phyloP scores from a whole-genome alignment of 2,113 vertebrate species.

The Hippocampus barbouri region DNA sequence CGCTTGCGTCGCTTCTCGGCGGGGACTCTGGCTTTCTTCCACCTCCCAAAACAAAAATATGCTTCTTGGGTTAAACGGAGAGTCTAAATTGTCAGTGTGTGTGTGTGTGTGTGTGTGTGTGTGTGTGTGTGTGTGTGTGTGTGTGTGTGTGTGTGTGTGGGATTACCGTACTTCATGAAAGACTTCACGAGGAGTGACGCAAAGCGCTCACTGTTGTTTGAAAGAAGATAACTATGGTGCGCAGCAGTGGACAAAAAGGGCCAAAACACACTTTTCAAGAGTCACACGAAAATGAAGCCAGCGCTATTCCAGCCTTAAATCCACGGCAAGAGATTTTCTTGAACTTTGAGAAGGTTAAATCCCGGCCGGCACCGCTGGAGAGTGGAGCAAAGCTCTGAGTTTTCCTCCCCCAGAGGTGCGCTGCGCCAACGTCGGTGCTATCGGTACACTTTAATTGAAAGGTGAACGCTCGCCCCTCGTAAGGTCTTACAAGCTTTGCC shows the following conservation, averaged over 20 bases:
- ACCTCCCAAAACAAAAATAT: no score
- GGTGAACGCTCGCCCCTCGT: slow-evolving; percentile 26
- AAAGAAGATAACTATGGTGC: neutral
- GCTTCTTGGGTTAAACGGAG: no score
- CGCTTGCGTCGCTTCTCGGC: no score
- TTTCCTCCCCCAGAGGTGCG: slow-evolving; percentile 7
- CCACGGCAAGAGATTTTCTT: slow-evolving; percentile 52
- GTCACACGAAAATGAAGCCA: slow-evolving; percentile 46
- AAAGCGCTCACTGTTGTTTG: no score
- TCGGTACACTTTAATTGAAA: slow-evolving; percentile 27
- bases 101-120: no score
- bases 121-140: no score
- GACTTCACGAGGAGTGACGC: no score
- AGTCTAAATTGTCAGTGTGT: no score
- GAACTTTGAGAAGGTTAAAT: slow-evolving; percentile 51
- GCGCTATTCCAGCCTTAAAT: slow-evolving; percentile 51
- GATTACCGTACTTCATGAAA: no score
- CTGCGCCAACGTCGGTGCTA: slow-evolving; percentile 28
- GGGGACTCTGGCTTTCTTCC: no score
- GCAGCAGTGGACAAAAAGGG: neutral
- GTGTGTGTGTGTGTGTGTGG: no score
- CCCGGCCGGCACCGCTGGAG: slow-evolving; percentile 14
- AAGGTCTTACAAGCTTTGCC: slow-evolving; percentile 36
- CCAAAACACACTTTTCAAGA: neutral
- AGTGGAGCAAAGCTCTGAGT: slow-evolving; percentile 6